Evolutionary conservation across 2,113 vertebrate species (phyloP), one percentile per base, ranked within the genome.

Genomic region (Hipposideros armiger): DNA sequence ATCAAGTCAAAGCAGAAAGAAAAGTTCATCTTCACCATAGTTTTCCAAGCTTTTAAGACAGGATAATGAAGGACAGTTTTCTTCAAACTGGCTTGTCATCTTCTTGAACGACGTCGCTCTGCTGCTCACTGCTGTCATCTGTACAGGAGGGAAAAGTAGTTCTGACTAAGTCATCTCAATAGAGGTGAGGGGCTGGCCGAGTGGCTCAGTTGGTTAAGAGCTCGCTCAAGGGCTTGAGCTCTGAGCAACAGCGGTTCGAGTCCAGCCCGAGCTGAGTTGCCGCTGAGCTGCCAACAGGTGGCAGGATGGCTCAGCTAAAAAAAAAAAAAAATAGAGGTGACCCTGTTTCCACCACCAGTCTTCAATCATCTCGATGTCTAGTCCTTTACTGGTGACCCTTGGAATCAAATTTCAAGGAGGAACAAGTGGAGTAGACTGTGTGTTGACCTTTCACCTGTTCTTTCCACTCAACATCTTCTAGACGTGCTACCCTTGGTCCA

Each of bases 121-220:
- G 96, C 62, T 50, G 76, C n/a, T 98, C 93, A 0, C 40, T 86
- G 36, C 50, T 70, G 0, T 97, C 96, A 90, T 97, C 98, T 99
- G 40, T 11, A 36, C 2, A 7, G 69, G 66, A 64, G 47, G 56
- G 36, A 67, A 32, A 76, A 94, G 76, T 26, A 95, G 47, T 96
- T 74, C 45, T 0, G 22, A 19, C 54, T 10, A 10, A 40, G 17
- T 26, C 62, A 77, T 52, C 24, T 84, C 58, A 62, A 17, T 1
- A 76, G 52, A n/a, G 40, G 24, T 36, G 28, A 69, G 36, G 36
- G 36, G 36, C 36, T 36, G 36, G 36, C 36, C 36, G 36, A 36
- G 36, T 36, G 36, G 36, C 36, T 36, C 36, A 36, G 36, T 36
- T 36, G 36, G 36, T 36, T 36, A 36, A 36, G 36, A 36, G 36